Conservation (phyloP, 2,113 vertebrate species). For the Maccullochella peelii region DNA sequence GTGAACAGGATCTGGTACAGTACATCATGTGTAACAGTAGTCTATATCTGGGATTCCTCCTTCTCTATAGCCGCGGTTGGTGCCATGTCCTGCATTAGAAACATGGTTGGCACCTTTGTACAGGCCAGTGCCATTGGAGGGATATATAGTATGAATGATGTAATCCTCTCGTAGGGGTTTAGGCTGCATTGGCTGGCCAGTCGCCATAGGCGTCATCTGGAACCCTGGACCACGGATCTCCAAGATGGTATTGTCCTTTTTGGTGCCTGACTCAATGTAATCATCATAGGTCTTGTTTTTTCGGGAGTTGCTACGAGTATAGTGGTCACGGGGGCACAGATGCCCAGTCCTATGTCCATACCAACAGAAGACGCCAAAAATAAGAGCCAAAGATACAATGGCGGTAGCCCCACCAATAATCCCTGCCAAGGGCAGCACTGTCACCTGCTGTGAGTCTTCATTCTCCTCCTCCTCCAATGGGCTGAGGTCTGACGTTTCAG, state of each 20-base stretch:
- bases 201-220: conserved; percentile 91
- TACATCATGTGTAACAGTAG: conserved; percentile 92
- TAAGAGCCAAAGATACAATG: conserved; percentile 90
- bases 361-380: conserved; percentile 91
- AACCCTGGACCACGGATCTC: conserved; percentile 91
- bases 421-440: conserved; percentile 87
- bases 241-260: conserved; percentile 94
- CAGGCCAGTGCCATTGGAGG: conserved; percentile 92
- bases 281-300: conserved; percentile 89
- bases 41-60: conserved; percentile 92
- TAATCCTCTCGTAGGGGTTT: conserved; percentile 91
- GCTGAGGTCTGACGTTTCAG: conserved; percentile 87
- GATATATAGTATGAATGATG: conserved; percentile 94
- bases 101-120: conserved; percentile 88
- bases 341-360: conserved; percentile 88
- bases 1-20: conserved; percentile 75
- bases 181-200: conserved; percentile 87
- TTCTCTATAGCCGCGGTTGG: conserved; percentile 92
- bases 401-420: conserved; percentile 91
- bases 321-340: conserved; percentile 86
- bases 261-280: conserved; percentile 93
- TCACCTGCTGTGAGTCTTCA: conserved; percentile 81
- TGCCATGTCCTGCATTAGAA: conserved; percentile 87
- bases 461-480: conserved; percentile 81
- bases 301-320: conserved; percentile 83